Evolutionary conservation across 2,113 vertebrate species (phyloP).

Genomic region (Arothron firmamentum): DNA sequence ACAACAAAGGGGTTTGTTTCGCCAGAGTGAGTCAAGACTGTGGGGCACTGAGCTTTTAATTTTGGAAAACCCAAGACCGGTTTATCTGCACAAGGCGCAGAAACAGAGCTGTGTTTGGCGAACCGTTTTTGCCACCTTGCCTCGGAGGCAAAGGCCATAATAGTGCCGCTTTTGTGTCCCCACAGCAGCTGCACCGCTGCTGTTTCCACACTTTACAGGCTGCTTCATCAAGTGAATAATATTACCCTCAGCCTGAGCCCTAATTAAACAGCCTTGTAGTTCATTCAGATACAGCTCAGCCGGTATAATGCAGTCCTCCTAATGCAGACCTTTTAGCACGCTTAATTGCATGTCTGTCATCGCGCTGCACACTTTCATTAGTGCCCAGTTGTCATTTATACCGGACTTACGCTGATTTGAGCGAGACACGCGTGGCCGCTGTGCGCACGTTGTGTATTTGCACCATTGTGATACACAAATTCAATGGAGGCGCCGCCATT

Average conservation of each 20-base stretch:
- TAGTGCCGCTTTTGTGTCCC: conserved; percentile 61
- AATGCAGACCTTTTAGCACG: conserved; percentile 58
- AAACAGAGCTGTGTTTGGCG: conserved; percentile 36
- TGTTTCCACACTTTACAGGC: conserved; percentile 58
- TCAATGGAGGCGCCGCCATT: background rate
- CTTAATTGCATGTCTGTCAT: conserved; percentile 51
- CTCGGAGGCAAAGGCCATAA: conserved; percentile 49
- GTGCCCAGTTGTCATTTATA: conserved; percentile 42
- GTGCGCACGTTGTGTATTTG: conserved; percentile 32
- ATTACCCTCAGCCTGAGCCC: conserved; percentile 58
- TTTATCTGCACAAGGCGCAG: conserved; percentile 31
- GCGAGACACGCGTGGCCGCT: conserved; percentile 32
- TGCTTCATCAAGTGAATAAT: conserved; percentile 65
- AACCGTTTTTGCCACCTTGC: conserved; percentile 51
- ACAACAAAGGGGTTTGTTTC: conserved; percentile 70
- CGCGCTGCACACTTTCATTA: conserved; percentile 37
- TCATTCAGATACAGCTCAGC: conserved; percentile 51
- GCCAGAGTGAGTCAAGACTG: conserved; percentile 41
- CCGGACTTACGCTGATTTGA: conserved; percentile 38
- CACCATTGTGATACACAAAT: conserved; percentile 17
- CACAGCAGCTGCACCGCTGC: conserved; percentile 56
- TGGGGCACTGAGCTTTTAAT: conserved; percentile 42
- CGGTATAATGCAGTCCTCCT: conserved; percentile 45
- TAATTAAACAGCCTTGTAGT: conserved; percentile 61
- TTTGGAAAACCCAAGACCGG: conserved; percentile 51